Evolutionary conservation across 2,888 invertebrate genomes (phyloP).

Genomic region (Lithophane ornitopus): DNA sequence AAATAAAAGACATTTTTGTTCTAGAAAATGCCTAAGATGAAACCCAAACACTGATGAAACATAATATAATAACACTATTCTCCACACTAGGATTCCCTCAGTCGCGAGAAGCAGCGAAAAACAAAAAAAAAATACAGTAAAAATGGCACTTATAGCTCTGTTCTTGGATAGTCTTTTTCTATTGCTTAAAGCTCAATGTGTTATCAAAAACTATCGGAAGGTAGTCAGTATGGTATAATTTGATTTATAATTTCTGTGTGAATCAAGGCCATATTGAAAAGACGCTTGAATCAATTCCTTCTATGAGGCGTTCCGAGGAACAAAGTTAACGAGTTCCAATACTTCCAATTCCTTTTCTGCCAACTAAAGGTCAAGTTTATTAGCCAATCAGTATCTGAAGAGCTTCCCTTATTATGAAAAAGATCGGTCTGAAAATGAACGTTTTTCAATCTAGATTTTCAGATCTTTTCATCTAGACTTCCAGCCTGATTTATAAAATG

Average conservation of each 20-base stretch:
- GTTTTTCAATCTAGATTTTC: background rate
- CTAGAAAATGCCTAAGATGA: background rate
- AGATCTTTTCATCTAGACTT: background rate
- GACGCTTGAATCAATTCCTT: background rate
- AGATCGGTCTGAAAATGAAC: background rate
- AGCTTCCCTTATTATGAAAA: background rate
- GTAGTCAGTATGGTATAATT: background rate
- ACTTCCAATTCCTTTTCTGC: background rate
- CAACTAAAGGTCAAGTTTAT: background rate
- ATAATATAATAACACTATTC: background rate
- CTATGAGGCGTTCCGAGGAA: background rate
- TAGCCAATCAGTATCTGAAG: background rate
- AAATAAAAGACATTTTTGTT: too few species aligned
- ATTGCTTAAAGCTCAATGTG: background rate
- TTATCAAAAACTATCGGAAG: background rate
- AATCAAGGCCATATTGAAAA: background rate
- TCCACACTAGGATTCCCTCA: background rate
- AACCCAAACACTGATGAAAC: too few species aligned
- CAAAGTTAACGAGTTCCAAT: background rate
- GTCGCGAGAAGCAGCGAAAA: too few species aligned
- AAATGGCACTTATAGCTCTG: too few species aligned
- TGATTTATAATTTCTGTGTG: background rate
- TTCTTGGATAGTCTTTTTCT: background rate
- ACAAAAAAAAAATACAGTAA: background rate
- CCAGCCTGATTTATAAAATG: background rate